Base-by-base conservation (phyloP, 2,113 vertebrate genomes). In the Muntiacus muntjak region DNA sequence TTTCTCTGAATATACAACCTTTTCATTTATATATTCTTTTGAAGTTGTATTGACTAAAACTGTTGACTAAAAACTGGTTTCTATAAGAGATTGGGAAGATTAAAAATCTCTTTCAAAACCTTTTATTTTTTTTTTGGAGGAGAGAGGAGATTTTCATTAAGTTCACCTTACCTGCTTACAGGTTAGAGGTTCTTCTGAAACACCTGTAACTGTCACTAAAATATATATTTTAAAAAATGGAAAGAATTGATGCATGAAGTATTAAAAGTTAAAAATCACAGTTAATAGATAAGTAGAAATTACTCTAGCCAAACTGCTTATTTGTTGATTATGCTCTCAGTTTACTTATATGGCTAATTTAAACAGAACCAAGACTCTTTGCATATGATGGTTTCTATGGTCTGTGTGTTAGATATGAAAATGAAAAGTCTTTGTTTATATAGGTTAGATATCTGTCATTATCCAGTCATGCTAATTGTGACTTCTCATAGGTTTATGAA, bases 391-490 rank as follows among this genome's bases (percentile, higher is more conserved):
- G 43, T 40, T 36, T 93, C 43, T 93, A 15, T 92, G 40, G 85
- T 88, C n/a, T 6, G n/a, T 79, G 55, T 91, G n/a, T 71, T 93
- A 94, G 58, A 62, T 36, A 26, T 74, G 47, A 93, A 88, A 45
- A 19, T 88, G n/a, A 45, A 90, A 23, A 76, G 14, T 71, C 40
- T 78, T 45, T 95, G 40, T 81, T 93, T 92, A 89, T 79, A 60
- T 58, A 67, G 17, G 13, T 36, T 60, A 96, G 40, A 28, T 28
- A 78, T 76, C 43, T 96, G 1, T 78, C 67, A 52, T 87, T 89
- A 50, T 62, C 36, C 57, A 85, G 67, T 97, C 17, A 89, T 94
- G 76, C 94, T 96, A 88, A 93, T 96, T 62, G 89, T 47, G 43
- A 30, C 12, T 79, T 79, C 52, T 55, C 21, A 36, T 36, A n/a